Evolutionary conservation across 2,113 vertebrate species (phyloP).

Genomic region (Brachyistius frenatus): DNA sequence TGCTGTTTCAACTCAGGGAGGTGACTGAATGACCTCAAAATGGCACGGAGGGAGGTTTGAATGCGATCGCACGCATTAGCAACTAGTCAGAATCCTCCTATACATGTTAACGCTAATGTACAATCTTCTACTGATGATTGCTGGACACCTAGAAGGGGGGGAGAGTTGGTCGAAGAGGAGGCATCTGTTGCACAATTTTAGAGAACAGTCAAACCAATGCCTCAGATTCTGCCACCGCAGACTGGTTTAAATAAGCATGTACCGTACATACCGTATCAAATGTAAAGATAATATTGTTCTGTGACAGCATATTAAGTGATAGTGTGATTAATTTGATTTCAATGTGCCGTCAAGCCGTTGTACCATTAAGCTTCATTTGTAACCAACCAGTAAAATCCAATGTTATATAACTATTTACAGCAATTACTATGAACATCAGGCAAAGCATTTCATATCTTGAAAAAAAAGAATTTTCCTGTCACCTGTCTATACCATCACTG

Average conservation of each 20-base stretch:
- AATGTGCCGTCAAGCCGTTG: constrained; percentile 48
- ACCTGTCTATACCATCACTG: constrained; percentile 2
- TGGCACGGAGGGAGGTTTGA: background rate
- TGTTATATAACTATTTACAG: constrained; percentile 36
- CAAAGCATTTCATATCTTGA: constrained; percentile 8
- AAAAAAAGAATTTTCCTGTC: background rate
- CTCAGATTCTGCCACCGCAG: constrained; percentile 2
- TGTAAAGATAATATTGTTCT: constrained; percentile 32
- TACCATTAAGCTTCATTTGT: constrained; percentile 27
- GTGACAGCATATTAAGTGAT: constrained; percentile 33
- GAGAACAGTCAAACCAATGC: constrained; percentile 4
- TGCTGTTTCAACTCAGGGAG: background rate
- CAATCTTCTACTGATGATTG: constrained; percentile 9
- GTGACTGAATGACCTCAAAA: constrained; percentile 26
- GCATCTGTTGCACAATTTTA: constrained; percentile 8
- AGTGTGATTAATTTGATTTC: constrained; percentile 41
- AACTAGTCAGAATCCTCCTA: constrained; percentile 19
- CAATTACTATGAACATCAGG: constrained; percentile 37
- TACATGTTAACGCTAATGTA: constrained; percentile 32
- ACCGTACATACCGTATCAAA: constrained; percentile 20
- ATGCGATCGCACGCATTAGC: constrained; percentile 22
- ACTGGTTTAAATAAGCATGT: background rate
- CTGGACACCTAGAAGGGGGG: background rate
- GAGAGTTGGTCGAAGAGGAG: background rate
- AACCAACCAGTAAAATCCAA: constrained; percentile 6